phyloP scores from a whole-genome alignment of 2,113 vertebrate genomes.

The Mormyrus iriodes region DNA sequence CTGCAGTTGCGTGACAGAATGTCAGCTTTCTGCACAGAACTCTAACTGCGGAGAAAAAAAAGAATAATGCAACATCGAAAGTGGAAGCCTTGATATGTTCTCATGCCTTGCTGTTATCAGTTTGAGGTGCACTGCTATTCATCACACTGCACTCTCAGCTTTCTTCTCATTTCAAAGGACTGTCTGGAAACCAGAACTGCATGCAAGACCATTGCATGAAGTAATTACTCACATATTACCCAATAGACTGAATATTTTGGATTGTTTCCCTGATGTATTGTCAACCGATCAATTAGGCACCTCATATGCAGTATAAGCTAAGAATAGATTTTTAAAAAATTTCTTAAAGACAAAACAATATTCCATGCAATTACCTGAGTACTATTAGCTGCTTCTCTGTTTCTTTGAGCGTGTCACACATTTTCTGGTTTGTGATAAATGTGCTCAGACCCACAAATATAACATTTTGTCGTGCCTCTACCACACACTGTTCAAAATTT shows the following conservation, averaged over 20 bases:
- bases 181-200: neutral
- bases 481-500: neutral
- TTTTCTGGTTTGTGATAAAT: neutral
- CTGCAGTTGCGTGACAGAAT: neutral
- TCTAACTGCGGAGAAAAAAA: neutral
- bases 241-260: neutral
- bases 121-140: neutral
- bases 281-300: neutral
- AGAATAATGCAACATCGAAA: neutral
- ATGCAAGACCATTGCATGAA: neutral
- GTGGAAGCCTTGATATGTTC: neutral
- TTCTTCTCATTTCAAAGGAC: neutral
- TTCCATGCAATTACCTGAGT: neutral
- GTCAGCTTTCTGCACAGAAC: constrained; percentile 1
- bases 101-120: neutral
- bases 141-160: neutral
- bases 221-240: neutral
- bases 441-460: neutral
- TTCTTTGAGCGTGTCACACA: neutral
- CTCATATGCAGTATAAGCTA: neutral
- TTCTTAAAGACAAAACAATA: neutral
- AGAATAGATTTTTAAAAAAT: neutral
- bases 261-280: neutral
- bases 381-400: neutral
- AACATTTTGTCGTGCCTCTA: neutral